A percentile compares a stretch with the other conserved stretches of the same genome.
Conservation (phyloP, 2,797 vertebrate genomes). For the Vespertilio murinus region DNA sequence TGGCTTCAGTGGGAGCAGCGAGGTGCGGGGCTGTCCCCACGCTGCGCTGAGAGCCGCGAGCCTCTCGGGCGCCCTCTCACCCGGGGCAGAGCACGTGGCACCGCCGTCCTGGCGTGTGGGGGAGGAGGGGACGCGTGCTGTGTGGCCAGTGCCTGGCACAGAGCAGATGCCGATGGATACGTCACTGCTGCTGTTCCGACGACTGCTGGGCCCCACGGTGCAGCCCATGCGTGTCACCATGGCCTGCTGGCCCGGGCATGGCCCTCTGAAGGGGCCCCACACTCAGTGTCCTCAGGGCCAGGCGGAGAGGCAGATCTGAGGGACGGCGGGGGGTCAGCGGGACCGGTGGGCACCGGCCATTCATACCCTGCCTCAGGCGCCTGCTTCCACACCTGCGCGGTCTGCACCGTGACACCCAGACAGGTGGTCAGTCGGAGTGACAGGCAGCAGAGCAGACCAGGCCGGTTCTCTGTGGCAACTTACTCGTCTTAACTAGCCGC, state of each 20-base stretch:
- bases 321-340: background rate
- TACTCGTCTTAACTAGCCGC: background rate
- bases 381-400: background rate
- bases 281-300: background rate
- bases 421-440: background rate
- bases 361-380: fast-evolving
- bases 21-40: background rate
- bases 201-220: background rate
- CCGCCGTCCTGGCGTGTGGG: fast-evolving
- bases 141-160: background rate
- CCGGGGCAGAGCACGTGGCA: background rate
- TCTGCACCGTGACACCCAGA: fast-evolving
- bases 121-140: fast-evolving
- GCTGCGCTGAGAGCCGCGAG: background rate
- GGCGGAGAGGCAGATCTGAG: background rate
- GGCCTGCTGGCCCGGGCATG: background rate
- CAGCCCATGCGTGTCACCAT: background rate
- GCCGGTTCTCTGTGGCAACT: background rate
- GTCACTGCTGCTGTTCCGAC: fast-evolving
- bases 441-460: background rate
- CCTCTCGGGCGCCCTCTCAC: fast-evolving
- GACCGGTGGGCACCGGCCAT: background rate
- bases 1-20: background rate
- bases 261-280: background rate
- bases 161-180: fast-evolving